Conservation (phyloP, 2,888 invertebrate species). For the Harmothoe impar region DNA sequence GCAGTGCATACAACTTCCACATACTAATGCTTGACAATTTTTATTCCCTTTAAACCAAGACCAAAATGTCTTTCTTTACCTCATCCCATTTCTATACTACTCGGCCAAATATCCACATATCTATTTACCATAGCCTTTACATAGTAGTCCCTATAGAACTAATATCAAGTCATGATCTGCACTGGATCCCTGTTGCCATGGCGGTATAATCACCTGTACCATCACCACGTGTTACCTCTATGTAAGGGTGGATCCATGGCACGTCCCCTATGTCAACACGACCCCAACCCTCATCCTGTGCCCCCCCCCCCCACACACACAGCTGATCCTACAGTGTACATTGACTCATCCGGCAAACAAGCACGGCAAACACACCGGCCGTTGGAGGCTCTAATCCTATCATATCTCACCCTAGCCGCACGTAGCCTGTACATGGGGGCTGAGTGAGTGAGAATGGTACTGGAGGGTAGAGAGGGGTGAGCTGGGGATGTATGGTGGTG, state of each 20-base stretch:
- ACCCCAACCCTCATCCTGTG: neutral
- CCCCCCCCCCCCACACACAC: neutral
- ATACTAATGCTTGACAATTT: too few relatives aligned
- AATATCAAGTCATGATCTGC: too few relatives aligned
- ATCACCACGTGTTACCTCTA: constrained; percentile 15
- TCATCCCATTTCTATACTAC: neutral
- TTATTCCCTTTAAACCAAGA: neutral
- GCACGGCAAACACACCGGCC: neutral
- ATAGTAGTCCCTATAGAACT: too few relatives aligned
- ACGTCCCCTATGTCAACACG: neutral
- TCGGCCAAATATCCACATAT: too few relatives aligned
- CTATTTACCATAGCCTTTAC: too few relatives aligned
- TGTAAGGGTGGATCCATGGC: constrained; percentile 1
- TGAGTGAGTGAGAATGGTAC: neutral
- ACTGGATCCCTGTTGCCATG: too few relatives aligned
- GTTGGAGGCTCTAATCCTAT: constrained; percentile 10
- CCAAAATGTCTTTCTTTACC: neutral
- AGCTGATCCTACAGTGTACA: constrained; percentile 1
- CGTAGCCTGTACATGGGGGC: neutral
- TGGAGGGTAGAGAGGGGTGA: neutral
- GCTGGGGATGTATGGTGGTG: too few relatives aligned
- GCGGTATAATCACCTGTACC: neutral
- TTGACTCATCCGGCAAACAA: constrained; percentile 35
- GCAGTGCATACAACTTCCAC: neutral
- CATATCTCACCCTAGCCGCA: constrained; percentile 1